A percentile compares a stretch with the other conserved stretches of the same genome.
Evolutionary conservation across 2,113 vertebrate genomes (phyloP).

Genomic region (Cinclus cinclus): DNA sequence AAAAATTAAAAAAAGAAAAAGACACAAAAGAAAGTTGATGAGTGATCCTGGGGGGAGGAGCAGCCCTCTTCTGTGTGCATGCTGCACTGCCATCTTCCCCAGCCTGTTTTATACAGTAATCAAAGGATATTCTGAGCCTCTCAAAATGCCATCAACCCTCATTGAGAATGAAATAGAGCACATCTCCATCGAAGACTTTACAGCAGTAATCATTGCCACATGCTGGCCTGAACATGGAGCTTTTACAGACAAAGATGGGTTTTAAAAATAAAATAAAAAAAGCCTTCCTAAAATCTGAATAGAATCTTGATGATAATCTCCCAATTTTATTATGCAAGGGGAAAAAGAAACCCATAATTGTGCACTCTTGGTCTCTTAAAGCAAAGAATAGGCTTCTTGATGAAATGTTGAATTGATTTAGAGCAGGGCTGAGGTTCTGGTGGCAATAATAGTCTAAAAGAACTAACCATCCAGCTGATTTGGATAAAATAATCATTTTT

Average conservation of each 20-base stretch:
- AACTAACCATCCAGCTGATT: constrained; percentile 63
- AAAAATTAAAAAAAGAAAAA: not conserved
- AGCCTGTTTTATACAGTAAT: constrained; percentile 70
- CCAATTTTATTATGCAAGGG: constrained; percentile 64
- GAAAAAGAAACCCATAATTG: constrained; percentile 69
- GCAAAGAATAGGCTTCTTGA: constrained; percentile 74
- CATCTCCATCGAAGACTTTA: constrained; percentile 70
- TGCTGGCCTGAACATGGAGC: constrained; percentile 65
- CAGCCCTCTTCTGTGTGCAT: constrained; percentile 15
- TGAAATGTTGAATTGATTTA: constrained; percentile 68
- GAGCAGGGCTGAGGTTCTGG: constrained; percentile 44
- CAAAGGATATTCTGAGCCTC: constrained; percentile 81
- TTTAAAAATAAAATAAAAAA: constrained; percentile 67
- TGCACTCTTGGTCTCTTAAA: constrained; percentile 54
- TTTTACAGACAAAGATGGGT: constrained; percentile 68
- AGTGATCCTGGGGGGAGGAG: constrained; percentile 24
- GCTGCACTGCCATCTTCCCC: constrained; percentile 46
- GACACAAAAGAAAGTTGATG: constrained; percentile 73
- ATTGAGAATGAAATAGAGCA: constrained; percentile 78
- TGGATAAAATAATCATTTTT: constrained; percentile 69
- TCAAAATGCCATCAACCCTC: constrained; percentile 78
- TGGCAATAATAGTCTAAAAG: constrained; percentile 51
- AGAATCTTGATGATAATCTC: constrained; percentile 82
- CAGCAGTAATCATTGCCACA: constrained; percentile 70
- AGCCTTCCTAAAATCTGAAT: constrained; percentile 75